A percentile compares a stretch with the other conserved stretches of the same genome.
These are phyloP conservation scores for Magallana gigas DNA, from an alignment of 1,140 invertebrate species.

Conservation along the genomic window DNA sequence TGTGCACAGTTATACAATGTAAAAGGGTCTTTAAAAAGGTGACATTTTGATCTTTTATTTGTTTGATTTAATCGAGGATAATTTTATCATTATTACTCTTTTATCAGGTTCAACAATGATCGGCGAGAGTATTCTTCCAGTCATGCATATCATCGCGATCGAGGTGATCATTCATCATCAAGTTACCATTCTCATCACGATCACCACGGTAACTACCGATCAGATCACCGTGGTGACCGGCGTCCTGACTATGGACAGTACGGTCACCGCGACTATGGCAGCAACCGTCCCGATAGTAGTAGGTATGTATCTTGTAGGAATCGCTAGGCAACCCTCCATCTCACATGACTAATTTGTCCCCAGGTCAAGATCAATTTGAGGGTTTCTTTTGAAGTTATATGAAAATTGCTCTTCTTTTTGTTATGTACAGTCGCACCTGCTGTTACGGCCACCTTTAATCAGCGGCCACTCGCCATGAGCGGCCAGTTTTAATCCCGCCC, in stretches of 20 bases:
- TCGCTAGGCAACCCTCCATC: too few relatives aligned
- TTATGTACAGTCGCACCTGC: too few relatives aligned
- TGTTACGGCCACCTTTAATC: too few relatives aligned
- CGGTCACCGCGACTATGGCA: constrained; percentile 56
- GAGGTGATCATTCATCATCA: constrained; percentile 44
- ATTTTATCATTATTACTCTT: too few relatives aligned
- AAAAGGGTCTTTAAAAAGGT: too few relatives aligned
- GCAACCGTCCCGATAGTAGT: constrained; percentile 56
- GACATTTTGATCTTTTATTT: too few relatives aligned
- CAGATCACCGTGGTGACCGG: constrained; percentile 63
- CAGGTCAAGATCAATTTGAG: too few relatives aligned
- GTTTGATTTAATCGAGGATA: too few relatives aligned
- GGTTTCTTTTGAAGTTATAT: not conserved
- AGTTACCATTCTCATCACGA: constrained; percentile 50
- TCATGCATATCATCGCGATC: constrained; percentile 57
- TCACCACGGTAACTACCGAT: constrained; percentile 58
- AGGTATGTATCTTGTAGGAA: constrained; percentile 34
- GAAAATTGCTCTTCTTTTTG: not conserved
- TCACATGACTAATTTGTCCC: too few relatives aligned
- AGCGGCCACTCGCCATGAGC: too few relatives aligned
- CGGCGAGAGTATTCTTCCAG: constrained; percentile 45
- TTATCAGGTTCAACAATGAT: constrained; percentile 55
- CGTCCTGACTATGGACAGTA: constrained; percentile 68
- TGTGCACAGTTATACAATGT: too few relatives aligned
- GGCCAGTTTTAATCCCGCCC: too few relatives aligned